Evolutionary conservation across 2,797 vertebrate species (phyloP).

Genomic region (Intellagama lesueurii): DNA sequence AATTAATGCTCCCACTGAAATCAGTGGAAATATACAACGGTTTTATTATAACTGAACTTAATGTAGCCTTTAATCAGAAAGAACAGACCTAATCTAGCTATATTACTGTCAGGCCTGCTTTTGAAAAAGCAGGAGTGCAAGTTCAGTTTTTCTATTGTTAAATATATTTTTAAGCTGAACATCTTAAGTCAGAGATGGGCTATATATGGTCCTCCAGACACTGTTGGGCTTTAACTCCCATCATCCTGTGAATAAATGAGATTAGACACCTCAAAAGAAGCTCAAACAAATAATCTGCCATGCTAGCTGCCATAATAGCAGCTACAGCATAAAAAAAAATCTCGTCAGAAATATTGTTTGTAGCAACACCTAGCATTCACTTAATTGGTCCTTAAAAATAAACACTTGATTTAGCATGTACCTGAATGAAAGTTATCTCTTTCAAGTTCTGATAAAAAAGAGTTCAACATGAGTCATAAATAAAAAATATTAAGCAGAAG

Average conservation of each 20-base stretch:
- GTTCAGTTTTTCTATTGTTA: not conserved
- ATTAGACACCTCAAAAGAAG: too few species aligned
- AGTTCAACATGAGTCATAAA: too few species aligned
- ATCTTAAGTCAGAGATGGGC: not conserved
- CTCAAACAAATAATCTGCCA: too few species aligned
- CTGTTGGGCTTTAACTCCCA: not conserved
- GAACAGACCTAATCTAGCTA: not conserved
- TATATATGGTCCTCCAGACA: not conserved
- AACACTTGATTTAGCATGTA: too few species aligned
- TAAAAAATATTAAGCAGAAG: too few species aligned
- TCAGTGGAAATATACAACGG: not conserved
- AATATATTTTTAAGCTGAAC: not conserved
- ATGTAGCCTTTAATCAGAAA: not conserved
- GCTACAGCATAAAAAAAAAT: too few species aligned
- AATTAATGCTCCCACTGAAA: not conserved
- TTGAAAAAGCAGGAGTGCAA: not conserved
- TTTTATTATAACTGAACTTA: not conserved
- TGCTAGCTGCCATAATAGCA: too few species aligned
- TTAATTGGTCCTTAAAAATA: too few species aligned
- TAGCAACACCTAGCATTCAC: too few species aligned
- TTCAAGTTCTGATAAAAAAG: too few species aligned
- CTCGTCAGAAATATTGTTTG: too few species aligned
- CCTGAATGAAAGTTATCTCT: too few species aligned
- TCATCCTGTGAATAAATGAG: not conserved
- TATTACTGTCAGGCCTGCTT: not conserved